Conservation (phyloP, 2,113 vertebrate species). For the Chloropsis hardwickii region DNA sequence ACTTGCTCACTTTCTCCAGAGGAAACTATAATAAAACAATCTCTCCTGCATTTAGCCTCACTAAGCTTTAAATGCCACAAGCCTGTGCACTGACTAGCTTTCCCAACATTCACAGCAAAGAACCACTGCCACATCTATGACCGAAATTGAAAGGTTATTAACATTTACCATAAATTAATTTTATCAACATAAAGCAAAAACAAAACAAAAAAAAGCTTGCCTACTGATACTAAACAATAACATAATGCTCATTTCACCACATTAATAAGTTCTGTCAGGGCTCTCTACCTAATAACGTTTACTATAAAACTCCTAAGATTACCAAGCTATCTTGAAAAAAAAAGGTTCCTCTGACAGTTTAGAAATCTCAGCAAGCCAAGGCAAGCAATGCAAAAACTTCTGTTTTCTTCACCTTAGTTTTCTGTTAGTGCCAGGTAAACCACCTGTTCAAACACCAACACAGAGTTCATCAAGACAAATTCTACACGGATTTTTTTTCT, state of each 20-base stretch:
- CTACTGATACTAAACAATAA: background rate
- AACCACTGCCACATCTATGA: background rate
- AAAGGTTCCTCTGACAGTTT: background rate
- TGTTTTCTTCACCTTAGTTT: background rate
- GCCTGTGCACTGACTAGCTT: background rate
- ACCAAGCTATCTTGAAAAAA: background rate
- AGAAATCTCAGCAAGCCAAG: slow-evolving; percentile 12
- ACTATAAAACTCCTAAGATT: background rate
- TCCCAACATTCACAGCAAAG: background rate
- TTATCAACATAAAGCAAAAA: background rate
- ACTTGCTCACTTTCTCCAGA: background rate
- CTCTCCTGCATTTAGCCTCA: background rate
- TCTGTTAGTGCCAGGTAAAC: background rate
- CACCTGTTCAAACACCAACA: background rate
- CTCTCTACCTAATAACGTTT: background rate
- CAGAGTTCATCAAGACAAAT: background rate
- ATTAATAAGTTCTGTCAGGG: background rate
- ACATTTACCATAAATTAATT: background rate
- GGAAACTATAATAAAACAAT: background rate
- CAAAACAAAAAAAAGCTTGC: background rate
- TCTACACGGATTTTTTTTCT: background rate
- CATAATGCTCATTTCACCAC: background rate
- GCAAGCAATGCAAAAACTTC: background rate
- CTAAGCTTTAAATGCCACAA: background rate
- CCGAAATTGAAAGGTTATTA: background rate